Percentiles rank a stretch among this genome's conserved stretches.
Conservation (phyloP, 2,113 vertebrate genomes). For the Dendrocopos noguchii region DNA sequence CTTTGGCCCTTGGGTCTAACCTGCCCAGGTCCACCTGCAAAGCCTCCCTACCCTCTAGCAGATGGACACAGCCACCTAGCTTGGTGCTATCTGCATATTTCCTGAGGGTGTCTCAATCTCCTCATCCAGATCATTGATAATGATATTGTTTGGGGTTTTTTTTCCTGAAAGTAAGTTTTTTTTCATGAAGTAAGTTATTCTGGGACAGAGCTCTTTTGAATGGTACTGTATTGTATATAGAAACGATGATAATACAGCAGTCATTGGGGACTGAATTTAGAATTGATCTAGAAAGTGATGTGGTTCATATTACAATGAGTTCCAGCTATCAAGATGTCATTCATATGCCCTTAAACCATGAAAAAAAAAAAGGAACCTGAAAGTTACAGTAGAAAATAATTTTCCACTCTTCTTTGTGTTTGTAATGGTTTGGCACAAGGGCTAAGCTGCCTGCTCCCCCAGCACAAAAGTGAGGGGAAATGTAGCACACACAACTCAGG, state of each 20-base stretch:
- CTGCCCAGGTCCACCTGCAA: too few relatives aligned
- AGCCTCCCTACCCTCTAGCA: too few relatives aligned
- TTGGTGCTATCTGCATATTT: too few relatives aligned
- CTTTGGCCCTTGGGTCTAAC: too few relatives aligned
- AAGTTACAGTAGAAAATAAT: background rate
- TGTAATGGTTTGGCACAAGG: too few relatives aligned
- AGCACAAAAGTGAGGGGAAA: too few relatives aligned
- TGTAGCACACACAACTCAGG: too few relatives aligned
- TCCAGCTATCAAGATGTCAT: background rate
- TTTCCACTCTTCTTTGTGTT: background rate
- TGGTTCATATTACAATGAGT: background rate
- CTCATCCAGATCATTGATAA: too few relatives aligned
- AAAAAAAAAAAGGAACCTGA: background rate
- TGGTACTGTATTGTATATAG: background rate
- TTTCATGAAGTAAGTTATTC: background rate
- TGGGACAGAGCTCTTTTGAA: background rate
- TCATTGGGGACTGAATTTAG: background rate
- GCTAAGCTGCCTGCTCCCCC: too few relatives aligned
- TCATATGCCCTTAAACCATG: background rate
- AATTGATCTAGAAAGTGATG: background rate
- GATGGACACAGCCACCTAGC: too few relatives aligned
- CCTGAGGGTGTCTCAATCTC: too few relatives aligned
- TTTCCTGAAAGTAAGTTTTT: too few relatives aligned
- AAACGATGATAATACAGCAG: background rate
- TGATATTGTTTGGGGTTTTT: background rate